These are phyloP conservation scores for Platysteira castanea DNA, from an alignment of 2,113 vertebrate species.

Conservation along the genomic window DNA sequence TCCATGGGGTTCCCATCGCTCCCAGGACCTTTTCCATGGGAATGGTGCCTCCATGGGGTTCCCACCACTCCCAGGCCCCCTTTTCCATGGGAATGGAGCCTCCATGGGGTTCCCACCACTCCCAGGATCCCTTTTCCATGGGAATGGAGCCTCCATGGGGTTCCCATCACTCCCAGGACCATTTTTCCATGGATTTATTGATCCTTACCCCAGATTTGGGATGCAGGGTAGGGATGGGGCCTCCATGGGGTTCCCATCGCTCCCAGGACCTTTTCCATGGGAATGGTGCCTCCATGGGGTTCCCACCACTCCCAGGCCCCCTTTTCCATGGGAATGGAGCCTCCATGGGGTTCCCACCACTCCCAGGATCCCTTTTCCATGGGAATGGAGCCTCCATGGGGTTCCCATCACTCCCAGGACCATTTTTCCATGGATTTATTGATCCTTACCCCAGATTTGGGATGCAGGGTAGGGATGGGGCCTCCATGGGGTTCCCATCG, in stretches of 20 bases:
- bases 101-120: not conserved
- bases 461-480: too few species aligned
- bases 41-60: not conserved
- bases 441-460: too few species aligned
- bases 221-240: too few species aligned
- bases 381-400: not conserved
- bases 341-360: not conserved
- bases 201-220: not conserved
- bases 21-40: not conserved
- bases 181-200: not conserved
- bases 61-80: not conserved
- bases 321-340: not conserved
- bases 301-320: not conserved
- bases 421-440: not conserved
- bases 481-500: too few species aligned
- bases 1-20: too few species aligned
- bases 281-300: not conserved
- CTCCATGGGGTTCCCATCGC: too few species aligned
- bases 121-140: not conserved
- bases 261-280: not conserved
- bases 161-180: too few species aligned
- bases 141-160: fast-evolving
- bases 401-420: not conserved
- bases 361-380: not conserved
- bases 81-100: fast-evolving